Conservation (phyloP, 1,140 invertebrate species). For the Brachionus plicatilis region DNA sequence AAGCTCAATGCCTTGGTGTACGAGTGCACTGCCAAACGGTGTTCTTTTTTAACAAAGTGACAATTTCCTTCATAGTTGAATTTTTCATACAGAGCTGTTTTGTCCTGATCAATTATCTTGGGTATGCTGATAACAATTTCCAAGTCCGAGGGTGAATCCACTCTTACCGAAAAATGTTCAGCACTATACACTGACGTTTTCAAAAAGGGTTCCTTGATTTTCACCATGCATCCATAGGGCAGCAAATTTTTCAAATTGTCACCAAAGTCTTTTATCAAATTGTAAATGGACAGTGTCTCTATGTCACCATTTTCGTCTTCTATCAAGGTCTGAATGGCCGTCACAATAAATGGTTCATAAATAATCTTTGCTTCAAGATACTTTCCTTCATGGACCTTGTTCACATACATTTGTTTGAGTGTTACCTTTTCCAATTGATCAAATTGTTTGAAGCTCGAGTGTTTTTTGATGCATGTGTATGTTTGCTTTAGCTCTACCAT, state of each 20-base stretch:
- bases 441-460: neutral
- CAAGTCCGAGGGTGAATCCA: conserved; percentile 8
- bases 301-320: conserved; percentile 5
- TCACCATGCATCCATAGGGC: neutral
- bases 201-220: conserved; percentile 35
- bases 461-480: neutral
- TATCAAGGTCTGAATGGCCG: conserved; percentile 14
- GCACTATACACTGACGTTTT: neutral
- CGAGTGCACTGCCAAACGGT: neutral
- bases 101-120: neutral
- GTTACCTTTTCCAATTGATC: neutral
- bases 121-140: neutral
- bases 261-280: neutral
- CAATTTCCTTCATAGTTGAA: conserved; percentile 20
- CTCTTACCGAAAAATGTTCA: neutral
- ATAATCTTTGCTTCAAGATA: neutral
- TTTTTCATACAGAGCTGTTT: neutral
- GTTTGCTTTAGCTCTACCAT: neutral
- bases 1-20: neutral
- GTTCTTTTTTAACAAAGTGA: neutral
- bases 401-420: conserved; percentile 4
- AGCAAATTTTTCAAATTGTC: neutral
- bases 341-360: neutral
- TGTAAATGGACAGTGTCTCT: neutral
- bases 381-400: conserved; percentile 10